A percentile compares a stretch with the other conserved stretches of the same genome.
Conservation (phyloP, 2,888 invertebrate species). For the Mythimna impura region DNA sequence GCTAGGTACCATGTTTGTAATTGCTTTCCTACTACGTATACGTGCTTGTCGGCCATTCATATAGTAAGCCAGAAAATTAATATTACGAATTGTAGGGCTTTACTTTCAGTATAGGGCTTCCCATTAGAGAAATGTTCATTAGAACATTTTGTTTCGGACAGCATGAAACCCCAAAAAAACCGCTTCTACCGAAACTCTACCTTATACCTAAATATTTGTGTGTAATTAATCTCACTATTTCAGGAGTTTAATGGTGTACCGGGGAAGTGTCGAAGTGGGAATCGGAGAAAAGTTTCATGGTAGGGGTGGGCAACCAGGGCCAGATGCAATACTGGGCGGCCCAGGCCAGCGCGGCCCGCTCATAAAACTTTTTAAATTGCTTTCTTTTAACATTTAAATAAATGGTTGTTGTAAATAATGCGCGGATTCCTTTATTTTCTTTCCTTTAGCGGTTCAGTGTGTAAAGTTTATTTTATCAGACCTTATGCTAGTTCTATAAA, state of each 20-base stretch:
- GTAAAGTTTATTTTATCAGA: conserved; percentile 41
- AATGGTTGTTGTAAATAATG: conserved; percentile 64
- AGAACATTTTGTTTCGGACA: neutral
- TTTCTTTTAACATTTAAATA: conserved; percentile 65
- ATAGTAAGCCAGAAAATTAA: neutral
- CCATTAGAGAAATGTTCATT: too few relatives aligned
- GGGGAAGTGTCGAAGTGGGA: conserved; percentile 34
- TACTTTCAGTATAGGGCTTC: conserved; percentile 22
- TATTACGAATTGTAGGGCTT: conserved; percentile 3
- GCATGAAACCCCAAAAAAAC: conserved; percentile 28
- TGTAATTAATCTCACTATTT: conserved; percentile 59
- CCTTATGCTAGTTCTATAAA: conserved; percentile 42
- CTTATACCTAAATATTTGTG: conserved; percentile 10
- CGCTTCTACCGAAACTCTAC: conserved; percentile 14
- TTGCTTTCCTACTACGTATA: neutral
- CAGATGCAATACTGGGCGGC: conserved; percentile 32
- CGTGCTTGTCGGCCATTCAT: neutral
- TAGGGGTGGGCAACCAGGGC: conserved; percentile 31
- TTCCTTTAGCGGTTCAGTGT: conserved; percentile 33
- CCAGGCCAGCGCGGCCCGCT: conserved; percentile 26
- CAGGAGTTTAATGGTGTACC: conserved; percentile 29
- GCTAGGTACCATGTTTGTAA: neutral
- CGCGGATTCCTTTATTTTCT: conserved; percentile 54
- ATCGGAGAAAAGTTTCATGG: conserved; percentile 48
- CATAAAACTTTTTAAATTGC: conserved; percentile 67